Conservation (phyloP, 2,888 invertebrate species). For the Mythimna lalbum region DNA sequence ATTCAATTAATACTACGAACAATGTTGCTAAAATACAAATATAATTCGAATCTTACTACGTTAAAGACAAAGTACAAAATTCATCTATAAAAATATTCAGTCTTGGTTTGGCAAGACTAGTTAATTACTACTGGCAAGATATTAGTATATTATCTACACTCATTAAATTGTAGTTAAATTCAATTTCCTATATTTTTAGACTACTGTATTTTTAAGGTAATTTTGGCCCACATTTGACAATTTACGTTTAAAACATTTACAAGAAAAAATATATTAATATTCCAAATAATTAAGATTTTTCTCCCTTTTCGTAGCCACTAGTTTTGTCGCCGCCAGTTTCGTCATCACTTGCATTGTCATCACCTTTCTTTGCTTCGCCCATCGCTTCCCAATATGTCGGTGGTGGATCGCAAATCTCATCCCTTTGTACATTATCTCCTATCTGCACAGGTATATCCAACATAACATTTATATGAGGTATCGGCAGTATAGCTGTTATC, state of each 20-base stretch:
- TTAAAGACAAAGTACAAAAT: not conserved
- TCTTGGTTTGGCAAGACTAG: not conserved
- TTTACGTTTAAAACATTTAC: not conserved
- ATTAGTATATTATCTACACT: not conserved
- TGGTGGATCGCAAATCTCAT: slow-evolving; percentile 55
- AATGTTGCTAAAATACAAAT: not conserved
- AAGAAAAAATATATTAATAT: not conserved
- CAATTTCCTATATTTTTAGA: no score
- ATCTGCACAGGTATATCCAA: slow-evolving; percentile 70
- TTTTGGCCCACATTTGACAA: not conserved
- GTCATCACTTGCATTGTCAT: slow-evolving; percentile 27
- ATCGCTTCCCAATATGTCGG: slow-evolving; percentile 70
- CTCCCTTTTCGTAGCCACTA: slow-evolving; percentile 3
- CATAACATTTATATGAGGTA: slow-evolving; percentile 66
- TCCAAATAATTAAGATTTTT: slow-evolving; percentile 6
- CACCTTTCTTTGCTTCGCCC: slow-evolving; percentile 51
- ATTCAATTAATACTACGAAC: not conserved
- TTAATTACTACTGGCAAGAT: not conserved
- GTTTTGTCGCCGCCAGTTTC: slow-evolving; percentile 10
- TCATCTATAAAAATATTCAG: not conserved
- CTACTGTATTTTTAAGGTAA: not conserved
- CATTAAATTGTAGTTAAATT: slow-evolving; percentile 2
- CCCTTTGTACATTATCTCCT: slow-evolving; percentile 51
- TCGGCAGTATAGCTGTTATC: slow-evolving; percentile 65
- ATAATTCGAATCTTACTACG: not conserved